A percentile compares a stretch with the other conserved stretches of the same genome.
These are phyloP conservation scores for Enteromius viviparus DNA, from an alignment of 2,797 vertebrate genomes.

Conservation along the genomic window DNA sequence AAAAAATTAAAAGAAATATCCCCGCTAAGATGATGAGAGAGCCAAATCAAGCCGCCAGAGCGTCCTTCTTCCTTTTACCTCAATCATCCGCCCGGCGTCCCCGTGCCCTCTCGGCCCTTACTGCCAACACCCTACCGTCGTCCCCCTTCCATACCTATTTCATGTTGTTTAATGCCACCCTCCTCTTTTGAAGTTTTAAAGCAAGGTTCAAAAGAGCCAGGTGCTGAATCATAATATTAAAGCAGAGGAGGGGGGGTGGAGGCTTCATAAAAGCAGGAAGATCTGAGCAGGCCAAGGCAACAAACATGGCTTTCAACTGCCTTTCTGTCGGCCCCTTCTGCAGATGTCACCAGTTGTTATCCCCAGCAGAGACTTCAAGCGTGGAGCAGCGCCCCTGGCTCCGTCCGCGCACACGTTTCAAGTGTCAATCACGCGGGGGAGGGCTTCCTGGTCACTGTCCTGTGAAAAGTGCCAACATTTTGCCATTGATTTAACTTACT, in stretches of 20 bases:
- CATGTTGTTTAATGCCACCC: slow-evolving; percentile 92
- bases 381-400: slow-evolving; percentile 98
- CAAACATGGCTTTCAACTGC: slow-evolving; percentile 97
- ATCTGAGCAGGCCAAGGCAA: slow-evolving; percentile 90
- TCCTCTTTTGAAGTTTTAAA: slow-evolving; percentile 91
- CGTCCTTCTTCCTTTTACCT: slow-evolving; percentile 36
- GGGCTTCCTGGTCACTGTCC: slow-evolving; percentile 98
- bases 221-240: slow-evolving; percentile 95
- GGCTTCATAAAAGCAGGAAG: slow-evolving; percentile 85
- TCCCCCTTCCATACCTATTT: slow-evolving; percentile 75
- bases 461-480: slow-evolving; percentile 99
- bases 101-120: slow-evolving; percentile 21
- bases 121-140: slow-evolving; percentile 38
- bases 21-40: slow-evolving; percentile 89
- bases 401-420: slow-evolving; percentile 97
- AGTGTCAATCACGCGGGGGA: slow-evolving; percentile 99
- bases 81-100: slow-evolving; percentile 21
- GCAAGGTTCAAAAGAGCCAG: slow-evolving; percentile 93
- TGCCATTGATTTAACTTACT: slow-evolving; percentile 97
- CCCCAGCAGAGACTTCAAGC: slow-evolving; percentile 96
- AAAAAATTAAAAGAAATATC: slow-evolving; percentile 68
- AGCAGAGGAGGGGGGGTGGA: slow-evolving; percentile 77
- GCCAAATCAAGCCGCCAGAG: slow-evolving; percentile 84
- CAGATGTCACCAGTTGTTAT: slow-evolving; percentile 99
- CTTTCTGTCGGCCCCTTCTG: slow-evolving; percentile 97